phyloP scores from a whole-genome alignment of 2,797 vertebrate genomes.

The Dromococcyx pavoninus region DNA sequence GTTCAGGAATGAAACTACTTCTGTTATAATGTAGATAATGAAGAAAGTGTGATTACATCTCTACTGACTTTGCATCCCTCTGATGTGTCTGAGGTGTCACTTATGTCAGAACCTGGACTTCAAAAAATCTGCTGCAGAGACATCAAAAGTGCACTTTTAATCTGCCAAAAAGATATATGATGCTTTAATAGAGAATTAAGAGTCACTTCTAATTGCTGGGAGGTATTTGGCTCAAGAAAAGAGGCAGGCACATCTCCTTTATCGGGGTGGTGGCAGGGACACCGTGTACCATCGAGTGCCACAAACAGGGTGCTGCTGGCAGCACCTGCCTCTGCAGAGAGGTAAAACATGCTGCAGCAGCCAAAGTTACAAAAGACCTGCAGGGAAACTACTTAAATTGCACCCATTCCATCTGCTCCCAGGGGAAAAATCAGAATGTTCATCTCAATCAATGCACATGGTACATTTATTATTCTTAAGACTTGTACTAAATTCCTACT shows the following conservation, averaged over 20 bases:
- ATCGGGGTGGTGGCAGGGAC: background rate
- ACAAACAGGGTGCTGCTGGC: background rate
- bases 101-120: background rate
- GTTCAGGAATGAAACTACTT: background rate
- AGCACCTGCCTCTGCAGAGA: background rate
- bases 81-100: background rate
- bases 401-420: background rate
- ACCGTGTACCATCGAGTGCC: background rate
- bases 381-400: background rate
- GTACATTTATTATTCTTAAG: background rate
- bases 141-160: rapidly evolving
- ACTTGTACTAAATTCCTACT: background rate
- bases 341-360: background rate
- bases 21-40: background rate
- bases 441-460: background rate
- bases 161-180: background rate
- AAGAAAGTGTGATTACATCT: background rate
- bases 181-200: background rate
- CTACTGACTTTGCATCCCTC: background rate
- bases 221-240: background rate
- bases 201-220: background rate
- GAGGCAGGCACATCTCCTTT: background rate
- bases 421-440: background rate
- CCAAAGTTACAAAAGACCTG: background rate
- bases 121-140: background rate